Evolutionary conservation across 2,888 invertebrate species (phyloP), one percentile per base, ranked within the genome.

Genomic region (Aphidoletes aphidimyza): DNA sequence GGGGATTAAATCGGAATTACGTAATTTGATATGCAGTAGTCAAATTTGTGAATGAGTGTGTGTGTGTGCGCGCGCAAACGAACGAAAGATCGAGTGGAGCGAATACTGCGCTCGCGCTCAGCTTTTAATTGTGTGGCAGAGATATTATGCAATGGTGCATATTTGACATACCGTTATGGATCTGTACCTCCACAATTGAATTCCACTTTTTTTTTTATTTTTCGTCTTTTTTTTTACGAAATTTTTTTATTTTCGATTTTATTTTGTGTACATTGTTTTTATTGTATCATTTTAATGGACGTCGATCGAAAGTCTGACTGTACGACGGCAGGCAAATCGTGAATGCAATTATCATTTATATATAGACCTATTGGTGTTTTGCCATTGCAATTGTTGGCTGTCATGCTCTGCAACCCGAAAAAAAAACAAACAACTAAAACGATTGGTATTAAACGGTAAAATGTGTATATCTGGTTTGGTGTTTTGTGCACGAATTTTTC

Each of bases 21-120:
- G 30, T 69, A 69, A 69, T 69, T 69, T 69, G 69, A 69, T 34
- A 69, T 69, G 69, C 69, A 69, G 69, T 69, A 69, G 69, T 69
- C 69, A 69, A 69, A 69, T 69, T 69, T 69, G 69, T 69, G 69
- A 69, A 69, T 69, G 69, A 69, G 30, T 69, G 69, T 69, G 69
- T 19, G 30, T 54, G 54, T 3, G 22, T 3, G 22, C 26, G 22
- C 26, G n/a, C n/a, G n/a, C n/a, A n/a, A n/a, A n/a, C n/a, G n/a
- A n/a, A n/a, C n/a, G n/a, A n/a, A n/a, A n/a, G n/a, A n/a, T n/a
- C n/a, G n/a, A n/a, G n/a, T n/a, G n/a, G n/a, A n/a, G n/a, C n/a
- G n/a, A n/a, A n/a, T n/a, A n/a, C n/a, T n/a, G n/a, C n/a, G n/a
- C n/a, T n/a, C n/a, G n/a, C n/a, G n/a, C n/a, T n/a, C n/a, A n/a